Base-by-base conservation (phyloP, 2,113 vertebrate species). In the Thinocorus orbignyianus region DNA sequence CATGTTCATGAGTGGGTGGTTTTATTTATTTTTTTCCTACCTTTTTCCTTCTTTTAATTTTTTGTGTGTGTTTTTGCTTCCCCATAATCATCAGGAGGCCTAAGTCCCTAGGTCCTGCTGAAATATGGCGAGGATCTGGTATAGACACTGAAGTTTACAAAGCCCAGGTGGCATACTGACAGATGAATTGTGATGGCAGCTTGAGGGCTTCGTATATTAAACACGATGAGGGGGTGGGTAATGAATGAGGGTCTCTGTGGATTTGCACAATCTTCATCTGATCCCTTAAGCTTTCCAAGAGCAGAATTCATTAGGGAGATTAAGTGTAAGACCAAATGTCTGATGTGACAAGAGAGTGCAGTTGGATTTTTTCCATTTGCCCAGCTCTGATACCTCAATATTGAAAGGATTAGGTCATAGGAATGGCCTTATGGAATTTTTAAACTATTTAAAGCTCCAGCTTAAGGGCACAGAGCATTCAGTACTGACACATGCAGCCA, bases 291-390 rank as follows among this genome's bases (percentile, higher is more conserved):
- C 58, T 93, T 88, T 91, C 28, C 51, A 82, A 85, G 73, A 92
- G 62, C n/a, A 92, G 87, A 93, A 95, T 80, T 95, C 66, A 58
- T 85, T 91, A 95, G 61, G 73, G 84, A 95, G 44, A 85, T 95
- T 91, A 91, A 88, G 33, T 2, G 0, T 13, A 94, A 85, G 66
- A 82, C 64, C 68, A 81, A 88, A 90, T 31, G 25, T 78, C 72
- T 93, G 37, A 70, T 86, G 68, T 84, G 68, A 88, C 81, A 86
- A 57, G 62, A 62, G 30, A 82, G 15, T 1, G 3, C 19, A 42
- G 28, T 4, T 91, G 74, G 49, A 51, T 62, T 81, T 89, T 82
- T 85, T 62, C 31, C 37, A 54, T 77, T 94, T 91, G 1, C 33
- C 46, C 25, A 64, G 28, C 49, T 80, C 31, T 76, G 48, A 76